Evolutionary conservation across 2,888 invertebrate genomes (phyloP).

Genomic region (Polylopha cassiicola): DNA sequence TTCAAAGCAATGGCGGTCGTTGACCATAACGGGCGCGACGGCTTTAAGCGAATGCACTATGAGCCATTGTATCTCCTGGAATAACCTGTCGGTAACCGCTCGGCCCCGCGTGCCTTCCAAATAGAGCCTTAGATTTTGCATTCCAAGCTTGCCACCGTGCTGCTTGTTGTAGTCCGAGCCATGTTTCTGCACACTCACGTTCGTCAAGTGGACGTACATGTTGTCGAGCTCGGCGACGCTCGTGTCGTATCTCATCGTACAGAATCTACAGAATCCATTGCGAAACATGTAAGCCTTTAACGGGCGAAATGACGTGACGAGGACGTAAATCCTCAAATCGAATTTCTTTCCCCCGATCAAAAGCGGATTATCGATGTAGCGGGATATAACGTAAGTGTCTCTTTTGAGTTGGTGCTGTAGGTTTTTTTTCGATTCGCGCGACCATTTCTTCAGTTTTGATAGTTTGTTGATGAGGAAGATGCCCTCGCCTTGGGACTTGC

Average conservation of each 20-base stretch:
- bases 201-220: slow-evolving; percentile 96
- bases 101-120: slow-evolving; percentile 93
- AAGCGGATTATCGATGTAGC: slow-evolving; percentile 95
- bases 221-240: slow-evolving; percentile 91
- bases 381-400: slow-evolving; percentile 95
- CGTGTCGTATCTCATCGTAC: slow-evolving; percentile 94
- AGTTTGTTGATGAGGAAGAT: slow-evolving; percentile 88
- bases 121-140: slow-evolving; percentile 91
- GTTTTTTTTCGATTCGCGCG: slow-evolving; percentile 83
- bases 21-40: slow-evolving; percentile 92
- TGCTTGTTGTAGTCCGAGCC: slow-evolving; percentile 92
- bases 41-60: slow-evolving; percentile 95
- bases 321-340: slow-evolving; percentile 92
- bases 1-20: slow-evolving; percentile 93
- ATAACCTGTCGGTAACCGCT: slow-evolving; percentile 89
- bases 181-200: slow-evolving; percentile 97
- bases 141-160: slow-evolving; percentile 96
- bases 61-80: slow-evolving; percentile 90
- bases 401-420: slow-evolving; percentile 89
- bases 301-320: slow-evolving; percentile 94
- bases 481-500: slow-evolving; percentile 89
- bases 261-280: slow-evolving; percentile 95
- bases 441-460: slow-evolving; percentile 89
- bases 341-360: slow-evolving; percentile 97
- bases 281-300: slow-evolving; percentile 94